phyloP scores from a whole-genome alignment of 2,888 invertebrate species.

The Oxyscelio sp. region DNA sequence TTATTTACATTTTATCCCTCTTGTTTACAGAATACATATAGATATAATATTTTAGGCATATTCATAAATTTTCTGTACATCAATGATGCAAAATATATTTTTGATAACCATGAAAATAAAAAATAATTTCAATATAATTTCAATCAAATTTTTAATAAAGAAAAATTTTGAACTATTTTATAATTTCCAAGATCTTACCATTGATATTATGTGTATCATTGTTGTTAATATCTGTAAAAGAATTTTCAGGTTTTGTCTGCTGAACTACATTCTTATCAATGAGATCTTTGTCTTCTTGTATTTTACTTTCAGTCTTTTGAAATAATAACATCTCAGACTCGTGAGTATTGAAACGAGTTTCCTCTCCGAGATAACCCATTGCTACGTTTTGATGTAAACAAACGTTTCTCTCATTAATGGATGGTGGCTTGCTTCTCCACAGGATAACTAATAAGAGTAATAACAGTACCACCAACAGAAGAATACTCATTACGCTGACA shows the following conservation, averaged over 20 bases:
- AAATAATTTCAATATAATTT: too few species aligned
- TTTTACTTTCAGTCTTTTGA: slow-evolving; percentile 62
- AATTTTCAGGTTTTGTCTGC: neutral
- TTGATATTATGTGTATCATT: neutral
- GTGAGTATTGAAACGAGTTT: slow-evolving; percentile 47
- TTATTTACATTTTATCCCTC: too few species aligned
- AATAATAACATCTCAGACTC: slow-evolving; percentile 34
- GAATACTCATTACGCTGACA: slow-evolving; percentile 65
- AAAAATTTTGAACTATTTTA: too few species aligned
- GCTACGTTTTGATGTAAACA: slow-evolving; percentile 58
- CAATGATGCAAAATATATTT: too few species aligned
- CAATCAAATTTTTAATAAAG: too few species aligned
- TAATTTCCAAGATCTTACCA: slow-evolving; percentile 37
- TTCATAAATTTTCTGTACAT: too few species aligned
- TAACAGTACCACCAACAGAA: slow-evolving; percentile 61
- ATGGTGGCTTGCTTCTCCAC: slow-evolving; percentile 70
- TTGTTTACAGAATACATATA: too few species aligned
- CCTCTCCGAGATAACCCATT: slow-evolving; percentile 37
- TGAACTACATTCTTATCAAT: slow-evolving; percentile 33
- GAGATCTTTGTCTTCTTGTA: slow-evolving; percentile 52
- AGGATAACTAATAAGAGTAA: slow-evolving; percentile 71
- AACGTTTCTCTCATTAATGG: slow-evolving; percentile 65
- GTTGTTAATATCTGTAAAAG: slow-evolving; percentile 2
- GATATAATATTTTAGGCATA: too few species aligned
- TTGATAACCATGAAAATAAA: too few species aligned